Evolutionary conservation across 2,797 vertebrate genomes (phyloP).

Genomic region (Myotis vivesi): DNA sequence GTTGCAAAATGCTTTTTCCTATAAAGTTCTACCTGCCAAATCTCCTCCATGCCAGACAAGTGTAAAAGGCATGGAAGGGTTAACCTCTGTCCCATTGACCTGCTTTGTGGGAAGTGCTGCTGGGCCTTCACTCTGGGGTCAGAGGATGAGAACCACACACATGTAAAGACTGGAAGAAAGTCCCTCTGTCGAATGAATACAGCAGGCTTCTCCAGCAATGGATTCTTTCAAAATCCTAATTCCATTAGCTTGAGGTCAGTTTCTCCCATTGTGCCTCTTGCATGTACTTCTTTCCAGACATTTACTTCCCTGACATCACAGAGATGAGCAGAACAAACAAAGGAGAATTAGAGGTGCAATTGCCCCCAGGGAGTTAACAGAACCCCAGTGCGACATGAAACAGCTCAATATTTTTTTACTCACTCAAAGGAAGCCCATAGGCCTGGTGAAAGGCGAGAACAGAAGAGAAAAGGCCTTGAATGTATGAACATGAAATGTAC

Average conservation of each 20-base stretch:
- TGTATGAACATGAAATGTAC: background rate
- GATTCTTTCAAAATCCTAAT: conserved; percentile 33
- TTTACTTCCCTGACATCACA: conserved; percentile 21
- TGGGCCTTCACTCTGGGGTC: background rate
- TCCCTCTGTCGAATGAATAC: background rate
- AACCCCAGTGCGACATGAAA: background rate
- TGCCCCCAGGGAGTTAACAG: background rate
- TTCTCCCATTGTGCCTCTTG: background rate
- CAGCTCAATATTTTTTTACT: background rate
- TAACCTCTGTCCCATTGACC: background rate
- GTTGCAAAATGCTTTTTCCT: background rate
- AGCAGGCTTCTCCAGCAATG: background rate
- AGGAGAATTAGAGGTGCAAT: conserved; percentile 6
- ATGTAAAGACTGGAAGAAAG: background rate
- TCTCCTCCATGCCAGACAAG: background rate
- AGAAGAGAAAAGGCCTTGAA: background rate
- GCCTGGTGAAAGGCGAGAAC: background rate
- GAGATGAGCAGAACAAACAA: background rate
- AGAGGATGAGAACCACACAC: conserved; percentile 32
- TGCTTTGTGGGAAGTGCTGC: background rate
- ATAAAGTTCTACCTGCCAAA: background rate
- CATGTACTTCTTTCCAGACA: background rate
- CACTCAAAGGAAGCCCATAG: background rate
- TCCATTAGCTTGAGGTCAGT: conserved; percentile 56
- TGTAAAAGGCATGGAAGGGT: background rate